Conservation (phyloP, 2,888 invertebrate genomes). For the Ophion slaviceki region DNA sequence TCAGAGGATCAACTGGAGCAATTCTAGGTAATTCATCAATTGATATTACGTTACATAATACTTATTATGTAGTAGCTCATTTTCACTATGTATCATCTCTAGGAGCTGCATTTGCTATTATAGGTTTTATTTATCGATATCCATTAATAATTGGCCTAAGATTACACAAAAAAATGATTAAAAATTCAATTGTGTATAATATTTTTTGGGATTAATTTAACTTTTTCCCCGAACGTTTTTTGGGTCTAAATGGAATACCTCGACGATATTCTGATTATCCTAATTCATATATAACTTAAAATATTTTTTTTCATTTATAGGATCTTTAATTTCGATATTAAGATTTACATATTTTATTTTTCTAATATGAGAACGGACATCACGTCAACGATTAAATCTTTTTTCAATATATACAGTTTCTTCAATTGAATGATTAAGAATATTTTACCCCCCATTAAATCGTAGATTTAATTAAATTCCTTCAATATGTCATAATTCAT, state of each 20-base stretch:
- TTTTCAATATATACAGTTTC: constrained; percentile 84
- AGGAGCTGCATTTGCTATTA: constrained; percentile 92
- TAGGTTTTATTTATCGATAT: constrained; percentile 90
- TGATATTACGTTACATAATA: constrained; percentile 91
- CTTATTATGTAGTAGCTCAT: constrained; percentile 93
- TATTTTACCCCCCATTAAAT: constrained; percentile 57
- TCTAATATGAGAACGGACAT: constrained; percentile 87
- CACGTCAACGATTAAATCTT: constrained; percentile 85
- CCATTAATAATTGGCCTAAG: constrained; percentile 88
- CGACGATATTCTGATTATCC: constrained; percentile 91
- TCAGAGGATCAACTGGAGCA: constrained; percentile 89
- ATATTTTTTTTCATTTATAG: constrained; percentile 87
- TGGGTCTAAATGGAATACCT: constrained; percentile 90
- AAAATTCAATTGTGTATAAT: constrained; percentile 89
- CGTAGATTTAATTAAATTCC: constrained; percentile 71
- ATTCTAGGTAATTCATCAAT: constrained; percentile 90
- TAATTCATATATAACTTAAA: constrained; percentile 88
- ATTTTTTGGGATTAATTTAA: constrained; percentile 91
- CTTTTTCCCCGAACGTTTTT: constrained; percentile 91
- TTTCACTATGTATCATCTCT: constrained; percentile 93
- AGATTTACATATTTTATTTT: constrained; percentile 86
- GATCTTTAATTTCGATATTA: constrained; percentile 87
- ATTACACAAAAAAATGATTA: constrained; percentile 86
- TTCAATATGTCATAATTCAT: constrained; percentile 77
- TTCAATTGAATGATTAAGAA: too few species aligned